Conservation (phyloP, 2,888 invertebrate species). For the Ichneumoninae sp. region DNA sequence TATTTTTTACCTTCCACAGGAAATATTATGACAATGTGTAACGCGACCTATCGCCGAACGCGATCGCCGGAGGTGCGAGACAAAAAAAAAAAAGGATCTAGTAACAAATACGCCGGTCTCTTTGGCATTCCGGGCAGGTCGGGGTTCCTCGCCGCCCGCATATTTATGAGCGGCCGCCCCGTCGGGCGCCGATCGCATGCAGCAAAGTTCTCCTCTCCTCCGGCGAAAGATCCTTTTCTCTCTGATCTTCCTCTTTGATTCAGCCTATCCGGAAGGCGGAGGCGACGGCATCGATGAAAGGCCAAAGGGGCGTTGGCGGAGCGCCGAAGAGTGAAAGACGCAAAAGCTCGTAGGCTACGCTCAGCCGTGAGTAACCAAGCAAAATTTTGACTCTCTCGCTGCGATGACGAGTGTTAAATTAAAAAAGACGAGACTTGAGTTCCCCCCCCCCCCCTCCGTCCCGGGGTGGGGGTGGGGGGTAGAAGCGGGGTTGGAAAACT, state of each 20-base stretch:
- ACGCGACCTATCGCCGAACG: constrained; percentile 16
- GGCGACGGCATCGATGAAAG: constrained; percentile 24
- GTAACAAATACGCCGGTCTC: constrained; percentile 32
- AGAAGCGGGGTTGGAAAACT: constrained; percentile 22
- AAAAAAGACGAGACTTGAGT: constrained; percentile 67
- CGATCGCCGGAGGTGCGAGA: constrained; percentile 8
- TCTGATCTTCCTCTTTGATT: constrained; percentile 65
- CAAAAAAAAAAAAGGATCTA: background rate
- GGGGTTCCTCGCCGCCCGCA: constrained; percentile 51
- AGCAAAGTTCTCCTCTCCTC: constrained; percentile 14
- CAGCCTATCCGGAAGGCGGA: background rate
- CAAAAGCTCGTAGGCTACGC: constrained; percentile 4
- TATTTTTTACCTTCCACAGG: no score
- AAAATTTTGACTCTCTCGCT: constrained; percentile 41
- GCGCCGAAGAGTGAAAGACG: constrained; percentile 16
- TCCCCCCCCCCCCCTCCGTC: no score
- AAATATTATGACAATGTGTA: background rate
- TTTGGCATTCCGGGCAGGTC: constrained; percentile 9
- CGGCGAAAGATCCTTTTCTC: constrained; percentile 50
- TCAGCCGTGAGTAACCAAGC: background rate
- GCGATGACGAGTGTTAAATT: constrained; percentile 71
- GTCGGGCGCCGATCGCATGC: constrained; percentile 21
- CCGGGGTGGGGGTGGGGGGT: constrained; percentile 9
- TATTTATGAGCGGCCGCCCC: constrained; percentile 57
- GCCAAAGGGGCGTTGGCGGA: constrained; percentile 33